phyloP scores from a whole-genome alignment of 2,113 vertebrate species.

The Macrotis lagotis region DNA sequence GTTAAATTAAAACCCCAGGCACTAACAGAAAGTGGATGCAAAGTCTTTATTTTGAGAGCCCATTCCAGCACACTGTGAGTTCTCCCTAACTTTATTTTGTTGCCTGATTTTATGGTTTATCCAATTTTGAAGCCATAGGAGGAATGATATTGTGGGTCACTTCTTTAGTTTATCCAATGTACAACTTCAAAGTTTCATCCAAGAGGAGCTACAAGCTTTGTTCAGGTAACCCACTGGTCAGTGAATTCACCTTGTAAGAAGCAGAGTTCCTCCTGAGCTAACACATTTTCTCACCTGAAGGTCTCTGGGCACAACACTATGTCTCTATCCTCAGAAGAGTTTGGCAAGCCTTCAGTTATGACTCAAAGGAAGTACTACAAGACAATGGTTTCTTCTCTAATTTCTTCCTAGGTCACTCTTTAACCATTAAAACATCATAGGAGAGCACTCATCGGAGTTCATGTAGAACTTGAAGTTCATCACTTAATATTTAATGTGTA shows the following conservation, averaged over 20 bases:
- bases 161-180: constrained; percentile 31
- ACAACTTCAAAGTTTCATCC: constrained; percentile 6
- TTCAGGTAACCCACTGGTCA: neutral
- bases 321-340: neutral
- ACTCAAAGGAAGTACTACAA: neutral
- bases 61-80: constrained; percentile 69
- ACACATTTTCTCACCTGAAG: constrained; percentile 47
- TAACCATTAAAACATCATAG: constrained; percentile 28
- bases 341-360: constrained; percentile 28
- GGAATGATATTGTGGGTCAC: constrained; percentile 10
- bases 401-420: constrained; percentile 38
- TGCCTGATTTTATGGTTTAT: constrained; percentile 59
- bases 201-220: constrained; percentile 43
- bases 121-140: constrained; percentile 64
- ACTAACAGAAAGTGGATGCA: constrained; percentile 74
- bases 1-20: constrained; percentile 90
- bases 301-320: neutral
- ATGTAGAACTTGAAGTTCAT: constrained; percentile 44
- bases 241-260: constrained; percentile 10
- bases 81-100: constrained; percentile 66
- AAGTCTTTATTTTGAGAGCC: constrained; percentile 76
- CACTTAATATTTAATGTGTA: constrained; percentile 47
- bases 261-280: constrained; percentile 22
- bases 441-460: too few species aligned
- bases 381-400: neutral